These are phyloP conservation scores for Halcyon leucocephala DNA, from an alignment of 2,797 vertebrate species.

Conservation along the genomic window DNA sequence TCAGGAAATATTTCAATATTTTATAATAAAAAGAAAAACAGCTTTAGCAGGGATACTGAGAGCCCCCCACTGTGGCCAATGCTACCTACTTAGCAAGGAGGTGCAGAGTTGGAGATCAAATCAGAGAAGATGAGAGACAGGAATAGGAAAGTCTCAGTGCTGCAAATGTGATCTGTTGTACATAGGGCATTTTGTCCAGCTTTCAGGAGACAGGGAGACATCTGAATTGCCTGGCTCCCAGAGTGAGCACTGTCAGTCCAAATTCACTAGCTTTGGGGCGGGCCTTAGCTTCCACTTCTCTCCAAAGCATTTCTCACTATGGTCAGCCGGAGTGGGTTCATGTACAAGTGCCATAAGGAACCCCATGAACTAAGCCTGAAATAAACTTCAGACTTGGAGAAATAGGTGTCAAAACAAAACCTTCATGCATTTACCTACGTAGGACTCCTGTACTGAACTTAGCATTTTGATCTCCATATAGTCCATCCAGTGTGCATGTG, in stretches of 20 bases:
- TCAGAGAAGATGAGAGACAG: not conserved
- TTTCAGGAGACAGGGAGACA: fast-evolving
- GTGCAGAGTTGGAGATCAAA: not conserved
- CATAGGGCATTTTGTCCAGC: not conserved
- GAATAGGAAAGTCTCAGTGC: not conserved
- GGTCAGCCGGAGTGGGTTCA: not conserved
- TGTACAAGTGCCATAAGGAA: not conserved
- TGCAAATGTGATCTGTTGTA: not conserved
- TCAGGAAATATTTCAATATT: not conserved
- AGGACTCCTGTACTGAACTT: not conserved
- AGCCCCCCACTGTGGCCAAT: not conserved
- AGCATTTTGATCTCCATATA: not conserved
- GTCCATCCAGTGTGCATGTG: not conserved
- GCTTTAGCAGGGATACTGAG: not conserved
- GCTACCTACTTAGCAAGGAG: not conserved
- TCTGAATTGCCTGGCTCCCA: not conserved
- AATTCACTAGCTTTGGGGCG: not conserved
- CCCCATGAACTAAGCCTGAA: not conserved
- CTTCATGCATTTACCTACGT: not conserved
- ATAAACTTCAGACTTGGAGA: not conserved
- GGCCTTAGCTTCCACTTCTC: not conserved
- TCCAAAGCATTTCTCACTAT: not conserved
- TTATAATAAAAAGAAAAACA: not conserved
- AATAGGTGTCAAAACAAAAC: not conserved
- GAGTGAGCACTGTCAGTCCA: not conserved